Evolutionary conservation across 2,113 vertebrate genomes (phyloP).

Genomic region (Amphilophus citrinellus): DNA sequence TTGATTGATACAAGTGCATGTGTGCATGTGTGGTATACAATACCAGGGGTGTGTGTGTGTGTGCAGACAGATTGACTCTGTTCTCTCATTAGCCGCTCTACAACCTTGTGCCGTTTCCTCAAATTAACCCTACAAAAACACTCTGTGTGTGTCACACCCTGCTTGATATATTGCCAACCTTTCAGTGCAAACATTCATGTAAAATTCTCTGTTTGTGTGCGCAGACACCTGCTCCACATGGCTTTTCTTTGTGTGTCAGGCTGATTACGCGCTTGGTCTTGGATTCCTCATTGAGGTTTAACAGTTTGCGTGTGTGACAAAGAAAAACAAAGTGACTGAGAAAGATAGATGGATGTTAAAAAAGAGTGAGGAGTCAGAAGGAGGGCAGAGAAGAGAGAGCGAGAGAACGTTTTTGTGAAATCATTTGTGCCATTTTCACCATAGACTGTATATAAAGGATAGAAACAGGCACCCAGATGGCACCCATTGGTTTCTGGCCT

Average conservation of each 20-base stretch:
- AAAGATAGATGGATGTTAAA: constrained; percentile 32
- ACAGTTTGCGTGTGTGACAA: constrained; percentile 16
- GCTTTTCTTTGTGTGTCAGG: background rate
- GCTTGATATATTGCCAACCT: constrained; percentile 60
- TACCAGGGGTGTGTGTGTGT: background rate
- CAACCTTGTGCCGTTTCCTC: constrained; percentile 57
- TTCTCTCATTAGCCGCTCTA: constrained; percentile 44
- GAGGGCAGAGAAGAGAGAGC: background rate
- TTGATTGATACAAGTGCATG: constrained; percentile 1
- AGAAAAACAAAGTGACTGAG: constrained; percentile 27
- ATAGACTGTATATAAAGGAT: background rate
- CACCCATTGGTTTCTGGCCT: background rate
- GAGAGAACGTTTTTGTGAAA: background rate
- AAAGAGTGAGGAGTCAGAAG: background rate
- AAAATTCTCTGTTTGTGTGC: constrained; percentile 18
- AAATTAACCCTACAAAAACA: constrained; percentile 63
- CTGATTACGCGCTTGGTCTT: background rate
- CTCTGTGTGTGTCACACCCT: constrained; percentile 13
- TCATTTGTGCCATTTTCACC: background rate
- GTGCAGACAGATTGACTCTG: constrained; percentile 3
- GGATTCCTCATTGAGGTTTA: constrained; percentile 9
- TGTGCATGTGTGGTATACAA: background rate
- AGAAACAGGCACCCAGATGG: background rate
- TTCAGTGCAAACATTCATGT: constrained; percentile 51
- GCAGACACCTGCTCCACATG: constrained; percentile 48